phyloP scores from a whole-genome alignment of 2,888 invertebrate genomes.

The Thereva nobilitata region DNA sequence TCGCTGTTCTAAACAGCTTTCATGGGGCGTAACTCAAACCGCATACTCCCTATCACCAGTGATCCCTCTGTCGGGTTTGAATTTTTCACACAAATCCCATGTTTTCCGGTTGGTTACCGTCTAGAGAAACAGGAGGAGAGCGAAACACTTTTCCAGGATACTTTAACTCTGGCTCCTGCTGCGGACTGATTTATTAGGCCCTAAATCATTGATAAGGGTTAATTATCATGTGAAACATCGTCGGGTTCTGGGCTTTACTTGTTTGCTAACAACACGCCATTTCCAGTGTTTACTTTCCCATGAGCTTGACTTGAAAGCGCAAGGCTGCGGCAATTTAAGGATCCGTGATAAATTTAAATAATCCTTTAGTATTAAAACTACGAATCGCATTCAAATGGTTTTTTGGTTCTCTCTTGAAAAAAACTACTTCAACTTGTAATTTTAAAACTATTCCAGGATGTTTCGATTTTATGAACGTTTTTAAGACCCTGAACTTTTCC shows the following conservation, averaged over 20 bases:
- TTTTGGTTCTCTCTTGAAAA: too few species aligned
- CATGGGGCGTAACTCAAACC: too few species aligned
- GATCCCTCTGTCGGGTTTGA: neutral
- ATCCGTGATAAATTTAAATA: constrained; percentile 18
- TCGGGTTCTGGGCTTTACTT: constrained; percentile 26
- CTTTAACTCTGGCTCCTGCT: constrained; percentile 36
- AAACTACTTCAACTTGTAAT: too few species aligned
- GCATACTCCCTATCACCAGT: neutral
- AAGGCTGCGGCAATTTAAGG: constrained; percentile 21
- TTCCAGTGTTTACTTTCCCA: constrained; percentile 31
- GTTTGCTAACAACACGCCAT: constrained; percentile 21
- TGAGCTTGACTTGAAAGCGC: constrained; percentile 32
- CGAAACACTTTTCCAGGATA: constrained; percentile 38
- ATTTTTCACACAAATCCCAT: constrained; percentile 37
- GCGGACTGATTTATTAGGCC: constrained; percentile 40
- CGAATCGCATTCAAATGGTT: too few species aligned
- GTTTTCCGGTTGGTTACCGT: constrained; percentile 25
- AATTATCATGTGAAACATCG: constrained; percentile 43
- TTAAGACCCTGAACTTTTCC: too few species aligned
- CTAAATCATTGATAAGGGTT: constrained; percentile 43
- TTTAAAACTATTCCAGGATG: too few species aligned
- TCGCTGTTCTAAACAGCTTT: too few species aligned
- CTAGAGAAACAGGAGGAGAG: constrained; percentile 11
- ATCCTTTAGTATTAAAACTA: too few species aligned
- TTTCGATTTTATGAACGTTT: too few species aligned